Conservation (phyloP, 2,797 vertebrate genomes). For the Cercopithecus diana region DNA sequence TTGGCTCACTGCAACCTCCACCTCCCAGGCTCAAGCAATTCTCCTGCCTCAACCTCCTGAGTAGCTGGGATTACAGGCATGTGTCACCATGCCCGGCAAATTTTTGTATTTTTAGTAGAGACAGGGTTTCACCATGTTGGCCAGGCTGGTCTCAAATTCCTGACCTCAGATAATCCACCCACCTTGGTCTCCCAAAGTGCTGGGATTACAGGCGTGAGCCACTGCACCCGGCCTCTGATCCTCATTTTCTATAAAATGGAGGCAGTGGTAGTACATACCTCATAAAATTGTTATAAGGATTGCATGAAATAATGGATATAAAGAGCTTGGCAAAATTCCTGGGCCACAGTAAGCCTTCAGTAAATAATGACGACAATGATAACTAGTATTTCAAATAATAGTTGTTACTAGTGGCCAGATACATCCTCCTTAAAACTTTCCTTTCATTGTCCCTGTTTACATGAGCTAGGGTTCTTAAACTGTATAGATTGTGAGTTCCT, state of each 20-base stretch:
- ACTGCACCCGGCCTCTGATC: neutral
- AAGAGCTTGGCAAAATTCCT: slow-evolving; percentile 24
- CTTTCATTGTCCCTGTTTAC: neutral
- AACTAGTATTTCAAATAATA: neutral
- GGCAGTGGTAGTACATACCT: neutral
- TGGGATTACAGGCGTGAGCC: no score
- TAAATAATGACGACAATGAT: neutral
- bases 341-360: neutral
- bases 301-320: neutral
- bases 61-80: no score
- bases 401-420: neutral
- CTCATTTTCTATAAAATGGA: neutral
- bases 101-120: no score
- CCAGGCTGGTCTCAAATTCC: no score
- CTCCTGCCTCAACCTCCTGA: no score
- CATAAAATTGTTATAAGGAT: neutral
- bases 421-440: neutral
- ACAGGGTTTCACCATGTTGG: no score
- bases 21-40: no score
- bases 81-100: no score
- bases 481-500: neutral
- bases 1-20: no score
- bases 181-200: no score
- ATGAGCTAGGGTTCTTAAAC: neutral
- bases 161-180: no score